Base-by-base conservation (phyloP, 2,797 vertebrate genomes). In the Clarias laeviceps region DNA sequence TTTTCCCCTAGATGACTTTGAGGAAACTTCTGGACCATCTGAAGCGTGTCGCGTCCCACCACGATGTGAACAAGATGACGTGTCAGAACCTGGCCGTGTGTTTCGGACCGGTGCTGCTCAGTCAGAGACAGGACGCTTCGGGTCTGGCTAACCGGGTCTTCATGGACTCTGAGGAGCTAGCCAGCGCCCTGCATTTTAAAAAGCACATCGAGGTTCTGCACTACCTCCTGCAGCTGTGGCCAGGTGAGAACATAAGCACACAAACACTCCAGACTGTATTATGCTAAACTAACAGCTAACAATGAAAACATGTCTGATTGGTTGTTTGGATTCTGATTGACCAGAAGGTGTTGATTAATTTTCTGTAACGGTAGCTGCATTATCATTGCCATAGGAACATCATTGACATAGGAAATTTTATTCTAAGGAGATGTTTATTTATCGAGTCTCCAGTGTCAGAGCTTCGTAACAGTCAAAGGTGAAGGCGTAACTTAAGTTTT, bases 121-220 rank as follows among this genome's bases (percentile, higher is more conserved):
- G 97, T 92, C 97, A 99, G 92, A 95, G 95, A 14, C 98, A 99
- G 94, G 97, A 99, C 82, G 96, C 97, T 59, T 96, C 95, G 37
- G 96, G 94, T 83, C 97, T 97, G 89, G 97, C 96, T 90, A 97
- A 98, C 92, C 95, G 97, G 37, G 96, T 99, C 87, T 99, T 99
- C 91, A 97, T 96, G 20, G 98, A 99, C 93, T 99, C 97, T 0
- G 97, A 99, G 94, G 98, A 99, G 91, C 96, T 99, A 69, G 97
- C 98, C 69, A 98, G 96, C 88, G 98, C 97, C 11, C 94, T 99
- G 91, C 96, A 99, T 93, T 99, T 99, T 95, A 99, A 99, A 90
- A 99, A 99, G 88, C 98, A 99, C 93, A 99, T 99, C n/a, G 98
- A 99, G 87, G 98, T 99, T 87, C 96, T 99, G 88, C 98, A 99